Evolutionary conservation across 2,113 vertebrate genomes (phyloP).

Genomic region (Limnothrissa miodon): DNA sequence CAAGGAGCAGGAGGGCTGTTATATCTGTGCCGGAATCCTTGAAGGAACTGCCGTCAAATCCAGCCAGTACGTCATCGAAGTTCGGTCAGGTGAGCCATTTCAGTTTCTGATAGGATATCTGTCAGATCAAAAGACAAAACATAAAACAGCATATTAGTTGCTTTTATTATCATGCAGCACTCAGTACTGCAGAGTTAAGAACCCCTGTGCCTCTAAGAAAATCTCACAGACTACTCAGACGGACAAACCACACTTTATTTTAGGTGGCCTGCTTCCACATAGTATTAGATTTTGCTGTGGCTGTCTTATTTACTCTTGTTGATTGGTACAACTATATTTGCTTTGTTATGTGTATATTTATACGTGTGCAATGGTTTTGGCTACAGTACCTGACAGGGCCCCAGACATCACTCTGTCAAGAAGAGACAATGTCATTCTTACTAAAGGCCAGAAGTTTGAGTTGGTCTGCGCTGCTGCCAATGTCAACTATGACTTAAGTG

Average conservation of each 20-base stretch:
- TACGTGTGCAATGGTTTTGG: slow-evolving; percentile 1
- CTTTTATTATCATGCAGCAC: no score
- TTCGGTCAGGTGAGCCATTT: slow-evolving; percentile 61
- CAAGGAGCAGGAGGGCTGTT: slow-evolving; percentile 68
- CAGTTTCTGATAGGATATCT: not conserved
- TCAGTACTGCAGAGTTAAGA: no score
- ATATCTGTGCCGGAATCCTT: slow-evolving; percentile 48
- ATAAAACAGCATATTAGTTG: no score
- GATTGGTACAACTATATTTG: not conserved
- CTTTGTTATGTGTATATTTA: not conserved
- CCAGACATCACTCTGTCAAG: slow-evolving; percentile 63
- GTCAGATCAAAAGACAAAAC: not conserved
- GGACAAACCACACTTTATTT: not conserved
- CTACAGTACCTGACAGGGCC: slow-evolving; percentile 59
- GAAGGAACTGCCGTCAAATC: slow-evolving; percentile 56
- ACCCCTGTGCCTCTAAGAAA: no score
- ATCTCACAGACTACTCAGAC: not conserved
- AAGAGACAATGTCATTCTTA: slow-evolving; percentile 61
- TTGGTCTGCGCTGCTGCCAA: slow-evolving; percentile 67
- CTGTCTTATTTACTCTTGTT: not conserved
- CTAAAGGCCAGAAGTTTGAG: slow-evolving; percentile 62
- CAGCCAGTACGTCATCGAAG: slow-evolving; percentile 62
- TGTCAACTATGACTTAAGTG: slow-evolving; percentile 65
- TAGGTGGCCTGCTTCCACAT: not conserved
- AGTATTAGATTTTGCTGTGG: not conserved